Percentiles rank a stretch among this genome's conserved stretches.
Evolutionary conservation across 53 echinoderm and acorn worm species (phyloP).

Genomic region (Crossaster papposus): DNA sequence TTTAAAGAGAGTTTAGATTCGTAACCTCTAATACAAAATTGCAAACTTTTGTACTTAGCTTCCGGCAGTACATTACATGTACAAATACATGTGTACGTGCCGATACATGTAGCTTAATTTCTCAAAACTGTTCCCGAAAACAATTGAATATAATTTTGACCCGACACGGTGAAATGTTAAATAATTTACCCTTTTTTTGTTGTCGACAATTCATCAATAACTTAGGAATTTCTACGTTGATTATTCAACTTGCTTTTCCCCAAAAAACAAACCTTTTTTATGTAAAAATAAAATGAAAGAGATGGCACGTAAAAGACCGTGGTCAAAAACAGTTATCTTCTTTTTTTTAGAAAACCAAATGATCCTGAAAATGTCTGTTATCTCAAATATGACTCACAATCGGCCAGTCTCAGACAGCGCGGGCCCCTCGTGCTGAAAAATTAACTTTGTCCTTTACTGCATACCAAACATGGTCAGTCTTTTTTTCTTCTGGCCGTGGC

Average conservation of each 20-base stretch:
- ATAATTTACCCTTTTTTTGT: too few species aligned
- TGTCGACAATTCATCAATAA: too few species aligned
- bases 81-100: too few species aligned
- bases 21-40: background rate
- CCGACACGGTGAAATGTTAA: too few species aligned
- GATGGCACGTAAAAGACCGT: background rate
- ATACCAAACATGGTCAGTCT: constrained; percentile 64
- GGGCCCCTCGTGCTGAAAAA: constrained; percentile 21
- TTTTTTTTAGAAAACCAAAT: constrained; percentile 35
- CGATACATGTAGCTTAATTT: background rate
- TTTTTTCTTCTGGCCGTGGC: background rate
- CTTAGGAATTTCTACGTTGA: background rate
- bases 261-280: background rate
- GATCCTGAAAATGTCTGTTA: constrained; percentile 60
- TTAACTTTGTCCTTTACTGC: constrained; percentile 55
- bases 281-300: background rate
- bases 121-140: too few species aligned
- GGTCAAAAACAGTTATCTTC: constrained; percentile 28
- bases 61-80: too few species aligned
- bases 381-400: constrained; percentile 45
- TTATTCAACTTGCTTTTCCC: background rate
- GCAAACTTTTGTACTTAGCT: too few species aligned
- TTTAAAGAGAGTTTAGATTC: background rate
- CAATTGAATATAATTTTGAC: too few species aligned
- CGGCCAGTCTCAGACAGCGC: background rate